These are phyloP conservation scores for Hirtodrosophila trivittata DNA, from an alignment of 2,888 invertebrate species.

Conservation along the genomic window DNA sequence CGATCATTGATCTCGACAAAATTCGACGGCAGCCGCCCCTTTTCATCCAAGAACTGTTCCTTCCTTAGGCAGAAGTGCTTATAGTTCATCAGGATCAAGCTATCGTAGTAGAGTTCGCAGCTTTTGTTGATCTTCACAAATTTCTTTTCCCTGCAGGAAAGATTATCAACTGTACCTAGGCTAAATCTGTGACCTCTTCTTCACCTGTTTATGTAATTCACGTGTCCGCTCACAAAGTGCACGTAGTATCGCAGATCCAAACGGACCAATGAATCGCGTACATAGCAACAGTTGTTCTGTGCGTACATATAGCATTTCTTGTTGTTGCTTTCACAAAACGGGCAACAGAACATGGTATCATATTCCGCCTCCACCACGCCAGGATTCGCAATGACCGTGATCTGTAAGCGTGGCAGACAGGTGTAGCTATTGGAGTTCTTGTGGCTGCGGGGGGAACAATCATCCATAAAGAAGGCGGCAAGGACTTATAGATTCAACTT, in stretches of 20 bases:
- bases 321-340: constrained; percentile 38
- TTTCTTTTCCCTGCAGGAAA: constrained; percentile 53
- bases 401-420: constrained; percentile 65
- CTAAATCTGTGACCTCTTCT: constrained; percentile 4
- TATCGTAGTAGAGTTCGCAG: constrained; percentile 74
- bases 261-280: constrained; percentile 63
- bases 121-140: constrained; percentile 55
- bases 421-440: constrained; percentile 48
- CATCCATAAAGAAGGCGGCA: too few species aligned
- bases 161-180: background rate
- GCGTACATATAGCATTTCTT: constrained; percentile 60
- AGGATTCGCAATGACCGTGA: constrained; percentile 65
- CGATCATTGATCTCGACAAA: constrained; percentile 75
- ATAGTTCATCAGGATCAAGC: constrained; percentile 63
- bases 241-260: constrained; percentile 72
- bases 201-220: constrained; percentile 64
- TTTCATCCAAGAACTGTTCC: background rate
- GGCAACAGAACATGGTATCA: constrained; percentile 66
- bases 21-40: constrained; percentile 57
- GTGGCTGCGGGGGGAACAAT: constrained; percentile 52
- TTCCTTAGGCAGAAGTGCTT: constrained; percentile 39
- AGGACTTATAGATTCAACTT: too few species aligned
- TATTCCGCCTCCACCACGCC: constrained; percentile 76
- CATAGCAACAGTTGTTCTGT: constrained; percentile 53
- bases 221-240: constrained; percentile 60